Percentiles rank a stretch among this genome's conserved stretches.
phyloP scores from a whole-genome alignment of 2,797 vertebrate species.

The Cetoscarus ocellatus region DNA sequence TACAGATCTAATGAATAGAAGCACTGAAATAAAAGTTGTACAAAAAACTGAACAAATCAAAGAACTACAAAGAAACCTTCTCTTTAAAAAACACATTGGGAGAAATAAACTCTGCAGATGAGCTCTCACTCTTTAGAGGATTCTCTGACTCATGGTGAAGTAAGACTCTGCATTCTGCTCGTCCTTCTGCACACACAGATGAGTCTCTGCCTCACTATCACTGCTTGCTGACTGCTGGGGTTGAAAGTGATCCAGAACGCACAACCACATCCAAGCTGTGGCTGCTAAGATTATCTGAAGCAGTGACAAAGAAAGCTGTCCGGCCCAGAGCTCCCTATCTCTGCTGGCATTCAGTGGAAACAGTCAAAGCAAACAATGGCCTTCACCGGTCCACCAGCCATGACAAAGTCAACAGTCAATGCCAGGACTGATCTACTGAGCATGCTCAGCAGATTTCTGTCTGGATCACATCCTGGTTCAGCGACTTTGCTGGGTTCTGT shows the following conservation, averaged over 20 bases:
- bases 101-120: constrained; percentile 13
- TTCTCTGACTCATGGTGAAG: constrained; percentile 61
- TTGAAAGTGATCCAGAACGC: constrained; percentile 70
- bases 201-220: constrained; percentile 49
- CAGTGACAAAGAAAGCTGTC: constrained; percentile 59
- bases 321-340: constrained; percentile 42
- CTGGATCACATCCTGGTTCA: constrained; percentile 45
- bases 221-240: constrained; percentile 47
- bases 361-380: constrained; percentile 74
- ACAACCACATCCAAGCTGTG: constrained; percentile 44
- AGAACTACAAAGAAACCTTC: background rate
- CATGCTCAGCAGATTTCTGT: constrained; percentile 70
- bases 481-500: constrained; percentile 17
- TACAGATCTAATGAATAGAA: background rate
- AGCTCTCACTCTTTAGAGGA: constrained; percentile 14
- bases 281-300: constrained; percentile 64
- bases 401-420: constrained; percentile 73
- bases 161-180: constrained; percentile 65
- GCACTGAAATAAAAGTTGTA: background rate
- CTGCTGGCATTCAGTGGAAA: constrained; percentile 70
- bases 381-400: constrained; percentile 50
- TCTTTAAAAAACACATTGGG: background rate
- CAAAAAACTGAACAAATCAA: constrained; percentile 2
- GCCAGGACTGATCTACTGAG: constrained; percentile 59
- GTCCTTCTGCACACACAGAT: constrained; percentile 69